Percentiles rank a stretch among this genome's conserved stretches.
phyloP scores from a whole-genome alignment of 2,113 vertebrate genomes.

The Megalops atlanticus region DNA sequence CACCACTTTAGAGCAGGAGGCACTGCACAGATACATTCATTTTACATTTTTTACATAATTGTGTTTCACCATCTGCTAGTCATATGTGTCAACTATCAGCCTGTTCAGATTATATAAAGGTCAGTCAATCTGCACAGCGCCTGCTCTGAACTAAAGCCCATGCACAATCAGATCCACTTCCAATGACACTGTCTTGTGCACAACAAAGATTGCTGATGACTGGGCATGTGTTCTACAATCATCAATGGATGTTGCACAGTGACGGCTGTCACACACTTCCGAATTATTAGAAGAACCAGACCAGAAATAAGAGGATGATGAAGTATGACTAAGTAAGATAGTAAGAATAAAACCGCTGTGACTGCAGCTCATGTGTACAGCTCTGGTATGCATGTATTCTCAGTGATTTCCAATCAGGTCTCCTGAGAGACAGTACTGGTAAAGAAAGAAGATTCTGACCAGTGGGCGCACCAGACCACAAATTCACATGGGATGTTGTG shows the following conservation, averaged over 20 bases:
- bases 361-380: neutral
- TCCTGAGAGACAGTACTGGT: slow-evolving; percentile 4
- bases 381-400: neutral
- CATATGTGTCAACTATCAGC: no score
- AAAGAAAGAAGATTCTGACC: neutral
- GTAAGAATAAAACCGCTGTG: neutral
- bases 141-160: neutral
- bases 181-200: neutral
- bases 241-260: neutral
- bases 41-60: neutral
- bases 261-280: neutral
- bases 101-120: no score
- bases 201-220: neutral
- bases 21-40: neutral
- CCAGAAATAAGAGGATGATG: no score
- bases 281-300: no score
- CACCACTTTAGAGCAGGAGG: neutral
- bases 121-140: neutral
- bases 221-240: neutral
- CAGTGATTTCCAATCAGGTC: neutral
- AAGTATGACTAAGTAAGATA: no score
- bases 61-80: no score
- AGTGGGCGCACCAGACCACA: neutral
- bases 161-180: neutral
- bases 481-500: neutral